A percentile compares a stretch with the other conserved stretches of the same genome.
Conservation (phyloP, 2,797 vertebrate genomes). For the Periparus ater region DNA sequence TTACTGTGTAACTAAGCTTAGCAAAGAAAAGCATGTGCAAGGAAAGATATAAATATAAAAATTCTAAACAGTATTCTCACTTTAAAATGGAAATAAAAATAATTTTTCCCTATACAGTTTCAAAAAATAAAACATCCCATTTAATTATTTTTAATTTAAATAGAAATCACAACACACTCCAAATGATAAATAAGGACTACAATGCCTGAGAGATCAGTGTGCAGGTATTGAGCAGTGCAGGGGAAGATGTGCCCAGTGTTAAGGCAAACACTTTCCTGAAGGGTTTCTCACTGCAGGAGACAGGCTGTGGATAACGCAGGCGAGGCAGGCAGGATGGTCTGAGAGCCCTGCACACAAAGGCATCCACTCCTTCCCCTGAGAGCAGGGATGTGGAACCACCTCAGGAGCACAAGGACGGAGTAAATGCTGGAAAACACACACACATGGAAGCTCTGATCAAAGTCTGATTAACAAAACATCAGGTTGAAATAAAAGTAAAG, state of each 20-base stretch:
- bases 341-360: background rate
- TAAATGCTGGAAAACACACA: background rate
- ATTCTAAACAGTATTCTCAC: background rate
- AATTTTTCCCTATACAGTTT: background rate
- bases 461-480: background rate
- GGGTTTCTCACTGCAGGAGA: background rate
- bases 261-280: background rate
- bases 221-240: background rate
- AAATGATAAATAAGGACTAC: background rate
- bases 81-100: background rate
- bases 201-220: background rate
- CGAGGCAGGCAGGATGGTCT: background rate
- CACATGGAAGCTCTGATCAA: background rate
- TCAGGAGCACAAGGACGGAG: background rate
- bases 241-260: background rate
- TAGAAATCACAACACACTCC: background rate
- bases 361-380: background rate
- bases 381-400: background rate
- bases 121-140: background rate
- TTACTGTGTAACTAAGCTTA: background rate
- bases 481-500: background rate
- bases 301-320: background rate
- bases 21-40: background rate
- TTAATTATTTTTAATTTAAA: constrained; percentile 2
- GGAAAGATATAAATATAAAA: background rate